phyloP scores from a whole-genome alignment of 2,797 vertebrate genomes.

The Argyrosomus regius region DNA sequence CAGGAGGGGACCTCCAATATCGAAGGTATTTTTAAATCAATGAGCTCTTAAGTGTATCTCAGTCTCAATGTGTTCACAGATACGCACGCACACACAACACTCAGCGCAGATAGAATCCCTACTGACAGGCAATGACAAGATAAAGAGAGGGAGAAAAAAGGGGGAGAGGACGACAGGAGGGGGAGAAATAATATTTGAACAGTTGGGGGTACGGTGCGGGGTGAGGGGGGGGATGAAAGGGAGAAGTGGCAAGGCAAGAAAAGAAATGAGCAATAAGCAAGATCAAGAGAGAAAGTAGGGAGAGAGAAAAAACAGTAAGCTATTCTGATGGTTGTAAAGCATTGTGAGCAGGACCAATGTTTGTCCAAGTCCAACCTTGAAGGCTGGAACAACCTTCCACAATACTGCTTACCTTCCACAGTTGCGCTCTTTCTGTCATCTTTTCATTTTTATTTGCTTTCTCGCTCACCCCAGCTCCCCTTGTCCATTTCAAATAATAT shows the following conservation, averaged over 20 bases:
- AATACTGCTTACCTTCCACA: constrained; percentile 24
- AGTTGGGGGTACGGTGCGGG: constrained; percentile 57
- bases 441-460: constrained; percentile 18
- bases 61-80: constrained; percentile 80
- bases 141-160: constrained; percentile 80
- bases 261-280: constrained; percentile 80
- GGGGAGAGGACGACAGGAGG: constrained; percentile 77
- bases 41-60: constrained; percentile 85
- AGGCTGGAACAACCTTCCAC: constrained; percentile 46
- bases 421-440: constrained; percentile 15
- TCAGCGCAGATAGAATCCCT: constrained; percentile 82
- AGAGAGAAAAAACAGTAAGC: constrained; percentile 60
- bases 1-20: constrained; percentile 85
- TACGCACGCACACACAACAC: constrained; percentile 75
- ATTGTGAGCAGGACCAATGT: constrained; percentile 56
- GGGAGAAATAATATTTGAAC: constrained; percentile 84
- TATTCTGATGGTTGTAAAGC: constrained; percentile 56
- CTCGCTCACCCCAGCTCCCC: background rate
- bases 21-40: constrained; percentile 90
- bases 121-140: constrained; percentile 88
- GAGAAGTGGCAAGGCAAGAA: constrained; percentile 74
- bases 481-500: constrained; percentile 43
- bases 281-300: constrained; percentile 79
- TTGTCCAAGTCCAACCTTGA: constrained; percentile 68
- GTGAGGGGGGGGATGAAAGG: constrained; percentile 60